Conservation (phyloP, 2,797 vertebrate species). For the Nyctalus aviator region DNA sequence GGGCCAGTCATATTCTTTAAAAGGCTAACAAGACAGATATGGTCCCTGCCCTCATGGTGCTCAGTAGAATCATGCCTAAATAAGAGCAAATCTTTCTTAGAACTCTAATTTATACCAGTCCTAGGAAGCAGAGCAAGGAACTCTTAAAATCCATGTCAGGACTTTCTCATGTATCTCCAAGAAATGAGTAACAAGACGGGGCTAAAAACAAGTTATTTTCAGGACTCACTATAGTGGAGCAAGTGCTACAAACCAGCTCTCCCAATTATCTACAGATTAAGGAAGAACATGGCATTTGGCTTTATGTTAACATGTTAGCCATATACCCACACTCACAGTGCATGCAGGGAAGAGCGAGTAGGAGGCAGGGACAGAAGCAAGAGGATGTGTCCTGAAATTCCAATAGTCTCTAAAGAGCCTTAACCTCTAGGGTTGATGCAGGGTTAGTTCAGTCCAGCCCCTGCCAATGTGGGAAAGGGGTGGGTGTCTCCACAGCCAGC, state of each 20-base stretch:
- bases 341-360: not conserved
- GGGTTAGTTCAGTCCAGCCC: not conserved
- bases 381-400: not conserved
- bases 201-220: not conserved
- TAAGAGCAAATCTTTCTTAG: not conserved
- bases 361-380: not conserved
- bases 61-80: not conserved
- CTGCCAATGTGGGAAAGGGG: not conserved
- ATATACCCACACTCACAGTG: not conserved
- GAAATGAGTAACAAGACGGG: not conserved
- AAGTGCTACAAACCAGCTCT: not conserved
- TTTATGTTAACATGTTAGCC: constrained; percentile 1
- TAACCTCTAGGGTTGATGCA: not conserved
- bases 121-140: not conserved
- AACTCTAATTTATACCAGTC: not conserved
- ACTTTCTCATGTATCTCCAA: not conserved
- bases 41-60: not conserved
- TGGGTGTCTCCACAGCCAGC: not conserved
- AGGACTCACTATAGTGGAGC: not conserved
- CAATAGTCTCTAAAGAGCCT: not conserved
- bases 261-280: not conserved
- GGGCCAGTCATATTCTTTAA: not conserved
- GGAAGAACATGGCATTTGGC: constrained; percentile 2
- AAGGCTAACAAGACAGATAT: not conserved
- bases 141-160: not conserved